Evolutionary conservation across 2,888 invertebrate genomes (phyloP), one percentile per base, ranked within the genome.

Genomic region (Volucella inflata): DNA sequence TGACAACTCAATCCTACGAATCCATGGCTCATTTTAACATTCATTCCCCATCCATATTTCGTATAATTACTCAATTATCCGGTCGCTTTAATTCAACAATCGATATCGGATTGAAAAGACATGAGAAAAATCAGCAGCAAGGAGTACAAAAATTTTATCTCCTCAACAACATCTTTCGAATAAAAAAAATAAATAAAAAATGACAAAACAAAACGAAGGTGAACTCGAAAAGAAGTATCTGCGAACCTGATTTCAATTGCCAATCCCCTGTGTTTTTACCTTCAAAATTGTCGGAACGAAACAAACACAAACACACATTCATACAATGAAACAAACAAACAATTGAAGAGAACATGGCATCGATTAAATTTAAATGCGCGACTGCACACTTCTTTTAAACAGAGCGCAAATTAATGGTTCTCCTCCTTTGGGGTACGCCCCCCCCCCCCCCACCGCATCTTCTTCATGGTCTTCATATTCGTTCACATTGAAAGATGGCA

Each of bases 361-460:
- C 67, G 72, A 79, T 79, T 79, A 67, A 72, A 79, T 79, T 79
- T 74, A 67, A 74, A 79, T 79, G 74, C 72, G 74, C 60, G 71
- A 71, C 70, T 65, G 76, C 81, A 53, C 62, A 72, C 75, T 64
- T 68, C 62, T 75, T 57, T 30, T 70, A 64, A 68, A 59, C 55
- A 21, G 75, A 62, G 59, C 68, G 53, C 68, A 75, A 75, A 81
- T 75, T 75, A 81, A 81, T 81, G 68, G 59, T n/a, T 38, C 60
- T 55, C 30, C 2, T 55, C 55, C 12, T 12, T 30, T 55, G 17
- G 12, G 8, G 8, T 36, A 36, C 10, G 38, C 36, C 38, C 21
- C 68, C 68, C 17, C 17, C 30, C 38, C 65, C 6, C 11, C 14
- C 14, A 48, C 30, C 40, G 46, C 46, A 42, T 60, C 71, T 42